Conservation (phyloP, 2,888 invertebrate genomes). For the Caenorhabditis sp. region DNA sequence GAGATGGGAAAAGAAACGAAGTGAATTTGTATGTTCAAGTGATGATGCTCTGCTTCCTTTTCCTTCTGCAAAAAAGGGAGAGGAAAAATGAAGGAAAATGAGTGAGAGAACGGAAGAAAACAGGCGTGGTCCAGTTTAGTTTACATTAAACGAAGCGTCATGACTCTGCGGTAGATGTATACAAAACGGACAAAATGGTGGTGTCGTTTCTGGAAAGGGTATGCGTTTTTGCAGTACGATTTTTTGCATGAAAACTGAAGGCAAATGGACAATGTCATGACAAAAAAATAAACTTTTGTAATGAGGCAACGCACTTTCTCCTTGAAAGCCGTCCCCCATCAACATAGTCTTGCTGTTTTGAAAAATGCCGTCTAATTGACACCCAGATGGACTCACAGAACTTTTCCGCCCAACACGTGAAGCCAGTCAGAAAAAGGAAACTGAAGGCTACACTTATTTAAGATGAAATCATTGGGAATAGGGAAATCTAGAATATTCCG, state of each 20-base stretch:
- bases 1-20: not conserved
- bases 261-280: too few relatives aligned
- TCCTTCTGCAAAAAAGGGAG: not conserved
- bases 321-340: too few relatives aligned
- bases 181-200: not conserved
- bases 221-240: too few relatives aligned
- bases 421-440: not conserved
- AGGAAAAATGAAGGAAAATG: not conserved
- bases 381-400: too few relatives aligned
- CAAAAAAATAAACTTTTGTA: too few relatives aligned
- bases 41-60: conserved; percentile 12
- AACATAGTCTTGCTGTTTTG: too few relatives aligned
- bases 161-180: not conserved
- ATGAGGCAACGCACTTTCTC: too few relatives aligned
- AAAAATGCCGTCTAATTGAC: not conserved
- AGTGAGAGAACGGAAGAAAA: conserved; percentile 5
- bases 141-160: conserved; percentile 11
- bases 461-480: conserved; percentile 1
- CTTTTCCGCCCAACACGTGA: not conserved
- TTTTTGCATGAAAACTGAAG: too few relatives aligned
- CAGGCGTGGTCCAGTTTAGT: not conserved
- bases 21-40: conserved; percentile 15
- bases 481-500: conserved; percentile 12
- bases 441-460: not conserved
- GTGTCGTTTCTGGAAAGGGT: not conserved